Conservation (phyloP, 2,888 invertebrate genomes). For the Hemicrepidius hirtus region DNA sequence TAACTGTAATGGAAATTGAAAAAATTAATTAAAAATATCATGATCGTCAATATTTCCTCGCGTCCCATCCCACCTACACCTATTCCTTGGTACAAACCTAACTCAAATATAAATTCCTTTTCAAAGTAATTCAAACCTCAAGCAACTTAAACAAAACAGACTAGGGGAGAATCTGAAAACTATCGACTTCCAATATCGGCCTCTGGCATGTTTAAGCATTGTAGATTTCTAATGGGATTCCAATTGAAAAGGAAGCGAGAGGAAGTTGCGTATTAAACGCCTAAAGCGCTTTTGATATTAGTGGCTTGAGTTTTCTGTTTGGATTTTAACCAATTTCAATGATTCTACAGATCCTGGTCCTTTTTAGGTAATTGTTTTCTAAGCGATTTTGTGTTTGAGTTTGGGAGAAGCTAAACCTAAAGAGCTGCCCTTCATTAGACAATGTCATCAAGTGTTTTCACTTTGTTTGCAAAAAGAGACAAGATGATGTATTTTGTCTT, state of each 20-base stretch:
- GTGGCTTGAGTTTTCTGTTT: neutral
- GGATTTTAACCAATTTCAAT: neutral
- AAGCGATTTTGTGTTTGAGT: conserved; percentile 12
- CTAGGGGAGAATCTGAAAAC: conserved; percentile 8
- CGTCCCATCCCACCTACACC: neutral
- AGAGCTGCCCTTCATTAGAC: too few relatives aligned
- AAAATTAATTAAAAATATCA: conserved; percentile 12
- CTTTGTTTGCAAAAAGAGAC: too few relatives aligned
- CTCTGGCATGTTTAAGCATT: conserved; percentile 10
- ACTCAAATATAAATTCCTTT: conserved; percentile 3
- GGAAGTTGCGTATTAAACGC: conserved; percentile 7
- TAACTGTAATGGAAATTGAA: conserved; percentile 5
- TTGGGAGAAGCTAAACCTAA: neutral
- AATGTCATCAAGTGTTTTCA: too few relatives aligned
- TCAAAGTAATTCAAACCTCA: conserved; percentile 12
- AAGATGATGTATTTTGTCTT: too few relatives aligned
- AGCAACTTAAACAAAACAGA: conserved; percentile 23
- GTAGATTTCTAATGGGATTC: conserved; percentile 5
- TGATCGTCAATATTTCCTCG: neutral
- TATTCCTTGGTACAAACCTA: neutral
- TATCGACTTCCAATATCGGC: conserved; percentile 22
- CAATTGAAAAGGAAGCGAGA: conserved; percentile 6
- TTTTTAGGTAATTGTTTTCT: neutral
- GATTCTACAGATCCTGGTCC: neutral
- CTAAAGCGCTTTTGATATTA: neutral